Base-by-base conservation (phyloP, 2,888 invertebrate species). In the Chloroclysta siterata region DNA sequence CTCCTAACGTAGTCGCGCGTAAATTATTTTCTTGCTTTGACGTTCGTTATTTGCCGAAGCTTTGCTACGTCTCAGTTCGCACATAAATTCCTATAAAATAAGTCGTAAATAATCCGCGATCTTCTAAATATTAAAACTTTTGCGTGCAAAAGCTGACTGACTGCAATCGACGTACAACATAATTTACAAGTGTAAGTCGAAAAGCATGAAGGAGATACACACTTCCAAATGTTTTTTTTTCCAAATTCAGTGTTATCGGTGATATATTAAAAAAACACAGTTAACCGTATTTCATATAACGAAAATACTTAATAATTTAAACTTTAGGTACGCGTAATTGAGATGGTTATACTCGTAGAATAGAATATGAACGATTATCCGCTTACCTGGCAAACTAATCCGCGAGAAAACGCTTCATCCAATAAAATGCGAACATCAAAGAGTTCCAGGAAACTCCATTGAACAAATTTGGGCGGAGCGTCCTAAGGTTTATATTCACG, bases 341-440 rank as follows among this genome's bases (percentile, higher is more conserved):
- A 22, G 22, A n/a, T 22, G 22, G 22, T 22, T 22, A n/a, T 33
- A 33, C 5, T 33, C 5, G 33, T 17, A 11, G 17, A 17, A 46
- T 46, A 17, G 10, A 17, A 17, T 10, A 17, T 33, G 7, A 8
- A 14, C 14, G 15, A 7, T 13, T 44, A 17, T 46, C 44, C 15
- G 8, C 8, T 5, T 46, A 46, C 46, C 15, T 46, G 3, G 11
- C 10, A n/a, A 17, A 46, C 46, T 17, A 46, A 17, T 10, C 11
- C 17, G 11, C 17, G 11, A 17, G 46, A 4, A 10, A 15, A 46
- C n/a, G 15, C 8, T 46, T 80, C 74, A 69, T 75, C 81, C 77
- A 84, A 84, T 85, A 85, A 83, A 78, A 84, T 79, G 79, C 73
- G 73, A 82, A 87, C 85, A 85, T 89, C 88, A 89, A 90, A 90